phyloP scores from a whole-genome alignment of 1,140 invertebrate species.

The Drosophila sechellia region DNA sequence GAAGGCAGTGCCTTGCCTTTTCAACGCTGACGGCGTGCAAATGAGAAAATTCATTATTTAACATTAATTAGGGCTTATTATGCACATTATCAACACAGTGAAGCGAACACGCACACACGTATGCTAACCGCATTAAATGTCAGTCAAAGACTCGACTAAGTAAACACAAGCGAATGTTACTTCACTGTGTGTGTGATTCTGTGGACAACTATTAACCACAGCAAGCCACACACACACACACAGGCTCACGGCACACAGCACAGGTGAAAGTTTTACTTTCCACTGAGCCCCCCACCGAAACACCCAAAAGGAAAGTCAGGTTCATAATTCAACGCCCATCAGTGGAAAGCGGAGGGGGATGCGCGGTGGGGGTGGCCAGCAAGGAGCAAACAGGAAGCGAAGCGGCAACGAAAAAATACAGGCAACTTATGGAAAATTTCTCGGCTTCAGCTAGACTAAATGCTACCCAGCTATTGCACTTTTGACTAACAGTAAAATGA shows the following conservation, averaged over 20 bases:
- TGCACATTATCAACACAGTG: conserved; percentile 80
- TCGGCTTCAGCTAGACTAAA: no score
- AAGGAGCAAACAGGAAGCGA: conserved; percentile 55
- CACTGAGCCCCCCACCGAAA: conserved; percentile 4
- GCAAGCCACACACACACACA: conserved; percentile 6
- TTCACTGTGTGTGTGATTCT: conserved; percentile 8
- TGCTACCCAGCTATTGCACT: no score
- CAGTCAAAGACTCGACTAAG: conserved; percentile 61
- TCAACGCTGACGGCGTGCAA: conserved; percentile 68
- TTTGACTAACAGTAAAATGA: no score
- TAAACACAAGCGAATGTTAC: conserved; percentile 32
- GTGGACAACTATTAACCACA: conserved; percentile 56
- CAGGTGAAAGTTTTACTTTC: conserved; percentile 42
- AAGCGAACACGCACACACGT: conserved; percentile 31
- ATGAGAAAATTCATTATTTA: conserved; percentile 83
- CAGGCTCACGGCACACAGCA: neutral
- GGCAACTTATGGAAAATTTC: neutral
- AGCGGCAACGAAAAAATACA: conserved; percentile 30
- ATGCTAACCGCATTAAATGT: conserved; percentile 72
- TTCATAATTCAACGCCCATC: conserved; percentile 65
- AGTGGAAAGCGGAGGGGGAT: neutral
- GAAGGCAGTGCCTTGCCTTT: conserved; percentile 63
- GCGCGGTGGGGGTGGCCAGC: conserved; percentile 14
- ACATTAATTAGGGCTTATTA: conserved; percentile 84
- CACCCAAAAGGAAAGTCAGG: conserved; percentile 41